Base-by-base conservation (phyloP, 2,113 vertebrate species). In the Neopipo cinnamomea region DNA sequence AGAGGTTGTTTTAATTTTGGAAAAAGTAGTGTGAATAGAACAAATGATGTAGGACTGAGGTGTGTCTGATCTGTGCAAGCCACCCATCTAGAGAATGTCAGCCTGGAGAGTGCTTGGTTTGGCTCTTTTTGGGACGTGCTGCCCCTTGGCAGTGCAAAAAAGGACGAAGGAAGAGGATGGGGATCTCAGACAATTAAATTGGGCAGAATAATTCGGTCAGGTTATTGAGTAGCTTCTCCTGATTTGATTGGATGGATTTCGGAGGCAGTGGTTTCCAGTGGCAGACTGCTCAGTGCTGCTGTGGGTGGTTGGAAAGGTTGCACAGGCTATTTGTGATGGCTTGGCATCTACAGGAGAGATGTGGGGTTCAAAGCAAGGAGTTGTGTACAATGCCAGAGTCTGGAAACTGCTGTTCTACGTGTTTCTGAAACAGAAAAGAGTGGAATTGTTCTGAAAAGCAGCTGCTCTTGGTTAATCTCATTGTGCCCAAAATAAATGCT, bases 381-480 rank as follows among this genome's bases (percentile, higher is more conserved):
- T 2, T 42, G 20, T 7, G 50, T 23, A 12, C 10, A 7, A 0
- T 24, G 30, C 12, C 28, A 4, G 1, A 6, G 28, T 21, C 47
- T 80, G 79, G 61, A 21, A 46, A 8, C 17, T 6, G 33, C 22
- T 56, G 33, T 46, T 65, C 8, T 5, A 0, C 2, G 0, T 37
- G 25, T 28, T 67, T 44, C 58, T 61, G 12, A 19, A 70, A 44
- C 8, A 23, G 28, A 28, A 47, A 33, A 30, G 24, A 41, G 10
- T 42, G 68, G 65, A 37, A 37, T 21, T 50, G 18, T 41, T 72
- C 68, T 70, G 70, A 65, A 50, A 65, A 91, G 49, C 70, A 41
- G 39, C 41, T 67, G 47, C 24, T 53, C 5, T 59, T 77, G 12
- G 21, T 58, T 77, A 30, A 27, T 80, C 12, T 55, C 22, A 28